Conservation (phyloP, 1,140 invertebrate genomes). For the Papilio glaucus region DNA sequence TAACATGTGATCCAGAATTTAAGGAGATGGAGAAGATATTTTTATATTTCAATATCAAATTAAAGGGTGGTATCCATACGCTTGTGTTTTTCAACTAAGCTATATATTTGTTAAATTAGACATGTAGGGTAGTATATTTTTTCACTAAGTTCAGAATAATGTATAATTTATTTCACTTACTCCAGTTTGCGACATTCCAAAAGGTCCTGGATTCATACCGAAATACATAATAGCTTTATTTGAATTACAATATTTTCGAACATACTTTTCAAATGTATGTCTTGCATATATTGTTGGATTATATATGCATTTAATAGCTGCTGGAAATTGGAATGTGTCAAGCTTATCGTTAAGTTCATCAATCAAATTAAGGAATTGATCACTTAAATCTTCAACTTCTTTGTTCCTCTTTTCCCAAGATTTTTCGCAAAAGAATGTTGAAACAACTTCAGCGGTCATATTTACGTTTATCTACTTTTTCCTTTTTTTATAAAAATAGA, state of each 20-base stretch:
- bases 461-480: conserved; percentile 2
- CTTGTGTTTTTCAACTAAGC: too few relatives aligned
- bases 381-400: conserved; percentile 43
- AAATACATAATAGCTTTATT: conserved; percentile 91
- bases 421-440: conserved; percentile 24
- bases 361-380: conserved; percentile 56
- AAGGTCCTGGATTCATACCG: conserved; percentile 97
- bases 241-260: conserved; percentile 81
- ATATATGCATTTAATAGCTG: conserved; percentile 84
- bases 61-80: too few relatives aligned
- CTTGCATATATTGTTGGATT: conserved; percentile 92
- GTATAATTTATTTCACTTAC: conserved; percentile 82
- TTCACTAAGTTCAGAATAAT: not conserved
- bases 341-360: conserved; percentile 61
- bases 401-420: conserved; percentile 11
- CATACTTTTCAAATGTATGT: conserved; percentile 85
- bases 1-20: not conserved
- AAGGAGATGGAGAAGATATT: too few relatives aligned
- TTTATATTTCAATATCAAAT: too few relatives aligned
- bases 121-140: too few relatives aligned
- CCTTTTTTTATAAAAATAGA: not conserved
- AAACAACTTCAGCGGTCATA: conserved; percentile 31
- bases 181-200: conserved; percentile 97
- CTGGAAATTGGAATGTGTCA: conserved; percentile 51
- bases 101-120: too few relatives aligned